Conservation (phyloP, 2,113 vertebrate species). For the Apodemus sylvaticus region DNA sequence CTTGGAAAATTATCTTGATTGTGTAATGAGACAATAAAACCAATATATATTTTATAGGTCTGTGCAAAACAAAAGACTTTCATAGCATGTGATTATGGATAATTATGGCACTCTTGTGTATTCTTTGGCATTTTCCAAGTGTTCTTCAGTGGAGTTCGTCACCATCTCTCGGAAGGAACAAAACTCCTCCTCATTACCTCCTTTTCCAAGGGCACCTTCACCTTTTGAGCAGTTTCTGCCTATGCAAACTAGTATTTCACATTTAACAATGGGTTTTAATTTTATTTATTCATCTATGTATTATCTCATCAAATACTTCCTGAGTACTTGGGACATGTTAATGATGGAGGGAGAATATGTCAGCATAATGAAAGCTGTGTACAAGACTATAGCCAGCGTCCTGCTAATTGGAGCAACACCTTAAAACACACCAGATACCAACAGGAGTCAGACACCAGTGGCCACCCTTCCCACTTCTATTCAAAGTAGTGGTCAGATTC, state of each 20-base stretch:
- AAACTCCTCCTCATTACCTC: not conserved
- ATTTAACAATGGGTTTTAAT: not conserved
- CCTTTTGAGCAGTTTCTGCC: not conserved
- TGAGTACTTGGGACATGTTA: not conserved
- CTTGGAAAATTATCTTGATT: not conserved
- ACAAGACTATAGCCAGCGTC: not conserved
- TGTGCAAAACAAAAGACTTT: not conserved
- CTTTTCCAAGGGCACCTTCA: not conserved
- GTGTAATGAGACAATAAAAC: not conserved
- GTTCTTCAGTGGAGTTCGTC: not conserved
- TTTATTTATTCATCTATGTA: not conserved
- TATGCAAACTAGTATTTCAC: not conserved
- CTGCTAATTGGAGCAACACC: not conserved
- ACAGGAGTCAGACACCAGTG: not conserved
- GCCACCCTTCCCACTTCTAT: not conserved
- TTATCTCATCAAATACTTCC: not conserved
- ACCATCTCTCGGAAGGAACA: not conserved
- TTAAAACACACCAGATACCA: too few species aligned
- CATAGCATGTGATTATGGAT: not conserved
- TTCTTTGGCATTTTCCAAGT: constrained; percentile 7
- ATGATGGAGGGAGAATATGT: not conserved
- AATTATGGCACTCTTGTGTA: not conserved
- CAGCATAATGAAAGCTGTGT: not conserved
- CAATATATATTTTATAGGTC: not conserved
- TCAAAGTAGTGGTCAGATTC: not conserved